Conservation (phyloP, 2,797 vertebrate genomes). For the Tenualosa ilisha region DNA sequence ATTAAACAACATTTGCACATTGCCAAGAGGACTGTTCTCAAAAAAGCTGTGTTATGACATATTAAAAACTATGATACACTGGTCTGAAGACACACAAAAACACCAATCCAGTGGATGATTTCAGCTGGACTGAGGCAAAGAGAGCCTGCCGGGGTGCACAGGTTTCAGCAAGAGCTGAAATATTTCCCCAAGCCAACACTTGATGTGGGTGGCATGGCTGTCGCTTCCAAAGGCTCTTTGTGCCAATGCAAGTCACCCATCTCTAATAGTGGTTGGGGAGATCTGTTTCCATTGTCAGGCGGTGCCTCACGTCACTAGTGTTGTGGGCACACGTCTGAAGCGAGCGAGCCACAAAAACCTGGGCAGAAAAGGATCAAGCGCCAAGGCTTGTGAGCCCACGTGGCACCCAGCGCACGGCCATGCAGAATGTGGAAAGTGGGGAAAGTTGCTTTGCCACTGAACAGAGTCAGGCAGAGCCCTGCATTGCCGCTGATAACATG, state of each 20-base stretch:
- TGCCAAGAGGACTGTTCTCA: background rate
- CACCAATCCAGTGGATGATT: background rate
- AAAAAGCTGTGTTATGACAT: background rate
- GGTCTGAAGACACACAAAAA: background rate
- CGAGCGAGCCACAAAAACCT: conserved; percentile 73
- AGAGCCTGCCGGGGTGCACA: background rate
- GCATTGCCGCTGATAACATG: conserved; percentile 81
- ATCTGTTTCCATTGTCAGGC: conserved; percentile 57
- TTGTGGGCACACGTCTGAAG: conserved; percentile 72
- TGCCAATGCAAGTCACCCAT: conserved; percentile 55
- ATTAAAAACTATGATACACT: background rate
- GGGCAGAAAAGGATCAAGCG: conserved; percentile 66
- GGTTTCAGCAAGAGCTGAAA: background rate
- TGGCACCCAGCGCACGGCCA: conserved; percentile 66
- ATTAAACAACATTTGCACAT: background rate
- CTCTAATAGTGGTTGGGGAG: conserved; percentile 70
- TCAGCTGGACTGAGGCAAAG: background rate
- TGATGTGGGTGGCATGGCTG: background rate
- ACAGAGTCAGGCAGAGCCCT: conserved; percentile 77
- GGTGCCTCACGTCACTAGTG: conserved; percentile 63
- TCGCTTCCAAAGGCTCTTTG: conserved; percentile 47
- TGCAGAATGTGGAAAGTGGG: conserved; percentile 64
- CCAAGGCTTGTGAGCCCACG: conserved; percentile 69
- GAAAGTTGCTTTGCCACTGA: conserved; percentile 73
- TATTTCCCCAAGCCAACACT: background rate